Conservation (phyloP, 2,113 vertebrate genomes). For the Leptosomus discolor region DNA sequence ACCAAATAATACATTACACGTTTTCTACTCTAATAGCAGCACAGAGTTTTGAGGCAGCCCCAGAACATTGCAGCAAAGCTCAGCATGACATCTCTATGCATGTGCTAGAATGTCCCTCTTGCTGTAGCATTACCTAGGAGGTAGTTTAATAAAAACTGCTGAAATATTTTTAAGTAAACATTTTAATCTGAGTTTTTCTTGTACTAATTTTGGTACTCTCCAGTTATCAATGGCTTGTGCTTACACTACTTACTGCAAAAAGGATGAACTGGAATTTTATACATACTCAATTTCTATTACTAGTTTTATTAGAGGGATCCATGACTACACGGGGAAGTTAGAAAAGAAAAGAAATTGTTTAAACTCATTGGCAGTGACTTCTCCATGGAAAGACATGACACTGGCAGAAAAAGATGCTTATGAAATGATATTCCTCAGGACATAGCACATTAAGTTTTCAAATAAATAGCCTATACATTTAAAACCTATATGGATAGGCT, state of each 20-base stretch:
- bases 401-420: neutral
- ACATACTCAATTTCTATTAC: neutral
- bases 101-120: neutral
- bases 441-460: neutral
- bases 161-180: neutral
- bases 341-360: neutral
- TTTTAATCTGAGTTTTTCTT: neutral
- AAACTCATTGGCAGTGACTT: neutral
- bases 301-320: neutral
- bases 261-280: neutral
- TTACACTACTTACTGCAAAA: neutral
- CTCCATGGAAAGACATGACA: neutral
- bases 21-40: neutral
- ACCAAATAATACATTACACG: slow-evolving; percentile 24
- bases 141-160: neutral
- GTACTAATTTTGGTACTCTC: neutral
- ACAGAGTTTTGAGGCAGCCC: neutral
- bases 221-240: neutral
- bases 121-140: neutral
- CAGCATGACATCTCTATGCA: neutral
- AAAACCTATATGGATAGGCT: neutral
- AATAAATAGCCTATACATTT: neutral
- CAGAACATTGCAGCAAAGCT: neutral
- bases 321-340: neutral
- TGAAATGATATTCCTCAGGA: neutral